Percentiles rank a stretch among this genome's conserved stretches.
These are phyloP conservation scores for Drosophila kikkawai DNA, from an alignment of 1,140 invertebrate species.

Conservation along the genomic window DNA sequence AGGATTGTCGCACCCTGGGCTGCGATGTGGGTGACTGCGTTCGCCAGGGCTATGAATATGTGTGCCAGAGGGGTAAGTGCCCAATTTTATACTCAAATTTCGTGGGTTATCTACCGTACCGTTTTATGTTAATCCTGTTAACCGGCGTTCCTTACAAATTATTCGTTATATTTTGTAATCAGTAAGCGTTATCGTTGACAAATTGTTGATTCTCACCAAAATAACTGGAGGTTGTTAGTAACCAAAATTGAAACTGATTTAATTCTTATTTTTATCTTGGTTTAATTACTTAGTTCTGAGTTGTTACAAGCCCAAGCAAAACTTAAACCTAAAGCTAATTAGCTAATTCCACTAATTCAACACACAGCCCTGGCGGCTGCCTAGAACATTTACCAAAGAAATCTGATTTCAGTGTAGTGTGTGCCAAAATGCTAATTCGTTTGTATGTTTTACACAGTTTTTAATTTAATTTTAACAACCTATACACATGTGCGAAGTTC, in stretches of 20 bases:
- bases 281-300: conserved; percentile 66
- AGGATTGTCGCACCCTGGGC: conserved; percentile 92
- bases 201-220: conserved; percentile 43
- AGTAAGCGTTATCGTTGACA: conserved; percentile 67
- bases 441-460: conserved; percentile 51
- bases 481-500: conserved; percentile 83
- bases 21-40: conserved; percentile 94
- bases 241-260: conserved; percentile 53
- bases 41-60: conserved; percentile 91
- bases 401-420: conserved; percentile 77
- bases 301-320: conserved; percentile 51
- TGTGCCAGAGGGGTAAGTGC: conserved; percentile 92
- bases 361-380: conserved; percentile 54
- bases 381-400: conserved; percentile 35
- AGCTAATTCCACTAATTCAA: conserved; percentile 78
- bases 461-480: conserved; percentile 67
- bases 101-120: conserved; percentile 46
- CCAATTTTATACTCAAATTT: conserved; percentile 18
- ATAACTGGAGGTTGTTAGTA: conserved; percentile 76
- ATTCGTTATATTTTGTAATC: conserved; percentile 59
- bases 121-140: conserved; percentile 67
- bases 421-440: conserved; percentile 56
- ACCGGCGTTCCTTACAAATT: conserved; percentile 63
- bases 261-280: conserved; percentile 58
- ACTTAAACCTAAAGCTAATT: conserved; percentile 59